Evolutionary conservation across 2,888 invertebrate species (phyloP).

Genomic region (Scotopteryx bipunctaria): DNA sequence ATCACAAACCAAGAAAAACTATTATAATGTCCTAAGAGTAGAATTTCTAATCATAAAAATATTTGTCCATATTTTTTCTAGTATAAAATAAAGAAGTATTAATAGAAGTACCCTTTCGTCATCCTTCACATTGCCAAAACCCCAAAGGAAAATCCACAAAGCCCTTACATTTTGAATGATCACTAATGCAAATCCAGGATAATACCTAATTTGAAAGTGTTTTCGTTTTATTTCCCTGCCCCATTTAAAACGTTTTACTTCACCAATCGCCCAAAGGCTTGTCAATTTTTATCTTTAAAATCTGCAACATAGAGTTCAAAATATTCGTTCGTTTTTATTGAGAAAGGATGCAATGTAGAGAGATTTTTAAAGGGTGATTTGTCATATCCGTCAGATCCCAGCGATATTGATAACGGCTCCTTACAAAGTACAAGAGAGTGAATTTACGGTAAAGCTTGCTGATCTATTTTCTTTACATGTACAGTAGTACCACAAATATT

Average conservation of each 20-base stretch:
- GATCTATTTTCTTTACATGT: too few species aligned
- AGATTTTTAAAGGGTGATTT: conserved; percentile 34
- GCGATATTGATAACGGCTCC: conserved; percentile 31
- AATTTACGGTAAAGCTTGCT: conserved; percentile 24
- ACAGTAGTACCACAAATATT: too few species aligned
- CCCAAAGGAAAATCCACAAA: not conserved
- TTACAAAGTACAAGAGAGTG: conserved; percentile 22
- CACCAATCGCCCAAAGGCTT: not conserved
- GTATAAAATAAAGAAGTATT: too few species aligned
- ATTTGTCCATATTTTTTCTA: too few species aligned
- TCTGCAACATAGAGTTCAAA: not conserved
- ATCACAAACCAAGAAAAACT: too few species aligned
- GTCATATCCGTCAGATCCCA: conserved; percentile 29
- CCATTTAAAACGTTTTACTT: conserved; percentile 8
- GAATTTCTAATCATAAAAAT: too few species aligned
- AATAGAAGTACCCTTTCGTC: too few species aligned
- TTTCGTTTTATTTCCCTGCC: conserved; percentile 9
- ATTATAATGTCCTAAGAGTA: not conserved
- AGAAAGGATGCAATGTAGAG: conserved; percentile 22
- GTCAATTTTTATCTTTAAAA: conserved; percentile 8
- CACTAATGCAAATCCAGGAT: conserved; percentile 12
- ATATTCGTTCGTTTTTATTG: not conserved
- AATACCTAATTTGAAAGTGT: conserved; percentile 19
- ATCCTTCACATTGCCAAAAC: not conserved
- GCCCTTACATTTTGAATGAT: not conserved